Percentiles rank a stretch among this genome's conserved stretches.
These are phyloP conservation scores for Hyppa rectilinea DNA, from an alignment of 2,888 invertebrate genomes.

Conservation along the genomic window DNA sequence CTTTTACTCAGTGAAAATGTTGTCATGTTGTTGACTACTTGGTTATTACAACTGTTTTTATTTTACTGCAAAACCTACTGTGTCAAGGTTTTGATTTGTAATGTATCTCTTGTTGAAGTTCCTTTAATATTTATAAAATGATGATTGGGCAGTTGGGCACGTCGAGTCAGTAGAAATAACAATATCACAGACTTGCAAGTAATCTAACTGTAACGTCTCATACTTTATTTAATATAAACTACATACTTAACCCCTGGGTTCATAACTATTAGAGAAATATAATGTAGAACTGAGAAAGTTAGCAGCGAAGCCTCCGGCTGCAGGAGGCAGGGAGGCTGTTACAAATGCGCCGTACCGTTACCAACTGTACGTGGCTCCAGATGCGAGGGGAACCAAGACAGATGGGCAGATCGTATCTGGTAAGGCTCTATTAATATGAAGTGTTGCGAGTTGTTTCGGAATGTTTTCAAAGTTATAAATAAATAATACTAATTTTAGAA, in stretches of 20 bases:
- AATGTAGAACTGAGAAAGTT: constrained; percentile 44
- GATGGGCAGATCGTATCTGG: constrained; percentile 40
- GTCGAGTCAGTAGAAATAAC: too few species aligned
- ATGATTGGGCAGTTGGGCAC: too few species aligned
- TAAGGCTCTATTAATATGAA: constrained; percentile 13
- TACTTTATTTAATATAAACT: background rate
- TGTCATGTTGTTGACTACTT: too few species aligned
- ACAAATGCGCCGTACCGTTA: constrained; percentile 53
- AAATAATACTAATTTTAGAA: background rate
- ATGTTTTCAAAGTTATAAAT: background rate
- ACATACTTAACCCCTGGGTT: constrained; percentile 34
- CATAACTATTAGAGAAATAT: constrained; percentile 33
- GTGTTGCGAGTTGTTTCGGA: background rate
- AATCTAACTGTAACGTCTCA: too few species aligned
- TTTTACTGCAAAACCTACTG: too few species aligned
- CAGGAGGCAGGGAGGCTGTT: constrained; percentile 38
- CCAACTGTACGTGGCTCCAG: constrained; percentile 53
- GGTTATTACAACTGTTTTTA: too few species aligned
- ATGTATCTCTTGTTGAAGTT: too few species aligned
- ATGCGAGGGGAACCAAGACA: constrained; percentile 17
- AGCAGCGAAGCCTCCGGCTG: constrained; percentile 30
- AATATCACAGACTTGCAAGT: background rate
- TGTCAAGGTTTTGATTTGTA: too few species aligned
- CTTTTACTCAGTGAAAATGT: constrained; percentile 45
- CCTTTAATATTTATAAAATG: too few species aligned